Conservation (phyloP, 2,797 vertebrate genomes). For the Pampus argenteus region DNA sequence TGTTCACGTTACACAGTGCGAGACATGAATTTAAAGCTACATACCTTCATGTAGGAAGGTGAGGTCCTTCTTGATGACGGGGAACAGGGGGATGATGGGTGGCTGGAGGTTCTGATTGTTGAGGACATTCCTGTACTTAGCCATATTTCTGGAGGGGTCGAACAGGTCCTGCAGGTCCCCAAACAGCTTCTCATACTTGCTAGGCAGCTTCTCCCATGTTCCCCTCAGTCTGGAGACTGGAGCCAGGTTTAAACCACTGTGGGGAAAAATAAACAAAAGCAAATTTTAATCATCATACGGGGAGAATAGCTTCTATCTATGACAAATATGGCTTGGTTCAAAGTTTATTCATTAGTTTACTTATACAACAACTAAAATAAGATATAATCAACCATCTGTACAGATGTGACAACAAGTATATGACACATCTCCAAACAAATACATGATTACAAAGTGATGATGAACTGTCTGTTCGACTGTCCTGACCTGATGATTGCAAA, state of each 20-base stretch:
- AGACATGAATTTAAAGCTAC: not conserved
- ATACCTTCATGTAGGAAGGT: constrained; percentile 98
- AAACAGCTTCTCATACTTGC: constrained; percentile 98
- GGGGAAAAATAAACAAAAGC: not conserved
- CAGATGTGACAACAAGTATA: not conserved
- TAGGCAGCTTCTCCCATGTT: constrained; percentile 98
- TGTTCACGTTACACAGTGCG: too few relatives aligned
- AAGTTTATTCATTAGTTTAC: not conserved
- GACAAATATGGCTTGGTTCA: not conserved
- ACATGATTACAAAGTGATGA: not conserved
- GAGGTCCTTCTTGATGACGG: constrained; percentile 99
- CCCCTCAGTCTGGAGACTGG: constrained; percentile 95
- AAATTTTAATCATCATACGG: not conserved
- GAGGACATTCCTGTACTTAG: constrained; percentile 98
- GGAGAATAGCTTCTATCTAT: accelerated
- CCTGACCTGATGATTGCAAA: constrained; percentile 99
- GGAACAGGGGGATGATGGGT: constrained; percentile 97
- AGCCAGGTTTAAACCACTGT: constrained; percentile 95
- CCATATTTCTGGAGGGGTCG: constrained; percentile 99
- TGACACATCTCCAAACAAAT: too few relatives aligned
- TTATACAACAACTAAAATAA: not conserved
- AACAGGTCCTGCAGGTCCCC: constrained; percentile 99
- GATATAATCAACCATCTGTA: not conserved
- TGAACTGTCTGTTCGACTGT: too few relatives aligned
- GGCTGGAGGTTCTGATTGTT: constrained; percentile 99